These are phyloP conservation scores for Enhydra lutris DNA, from an alignment of 2,113 vertebrate genomes.

Conservation along the genomic window DNA sequence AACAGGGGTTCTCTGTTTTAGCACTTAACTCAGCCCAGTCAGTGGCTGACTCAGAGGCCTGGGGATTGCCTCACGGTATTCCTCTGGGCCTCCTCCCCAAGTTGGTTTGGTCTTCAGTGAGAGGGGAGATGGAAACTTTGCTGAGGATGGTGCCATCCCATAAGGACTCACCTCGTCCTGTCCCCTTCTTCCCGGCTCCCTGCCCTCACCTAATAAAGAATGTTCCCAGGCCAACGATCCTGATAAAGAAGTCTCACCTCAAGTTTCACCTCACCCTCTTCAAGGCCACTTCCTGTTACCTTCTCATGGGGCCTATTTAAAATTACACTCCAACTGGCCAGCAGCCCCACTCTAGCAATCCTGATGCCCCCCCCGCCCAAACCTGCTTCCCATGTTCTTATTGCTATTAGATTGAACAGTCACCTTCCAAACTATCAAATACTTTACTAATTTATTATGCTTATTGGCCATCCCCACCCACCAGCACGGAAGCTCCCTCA, in stretches of 20 bases:
- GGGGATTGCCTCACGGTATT: background rate
- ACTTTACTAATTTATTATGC: background rate
- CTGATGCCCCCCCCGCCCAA: background rate
- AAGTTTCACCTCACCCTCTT: background rate
- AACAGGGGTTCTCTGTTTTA: constrained; percentile 38
- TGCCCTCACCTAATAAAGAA: background rate
- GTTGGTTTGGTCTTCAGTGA: background rate
- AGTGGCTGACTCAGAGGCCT: constrained; percentile 50
- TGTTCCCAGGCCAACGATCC: background rate
- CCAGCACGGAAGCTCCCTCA: background rate
- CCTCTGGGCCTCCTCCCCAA: background rate
- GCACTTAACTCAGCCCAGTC: constrained; percentile 33
- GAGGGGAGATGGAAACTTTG: background rate
- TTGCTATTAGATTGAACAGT: background rate
- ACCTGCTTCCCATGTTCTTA: background rate
- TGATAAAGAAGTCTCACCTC: background rate
- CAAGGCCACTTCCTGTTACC: background rate
- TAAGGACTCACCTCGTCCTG: background rate
- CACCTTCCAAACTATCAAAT: background rate
- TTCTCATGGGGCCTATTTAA: background rate
- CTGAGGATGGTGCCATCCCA: background rate
- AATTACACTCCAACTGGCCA: background rate
- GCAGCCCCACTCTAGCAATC: background rate
- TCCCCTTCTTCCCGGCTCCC: background rate
- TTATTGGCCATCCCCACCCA: background rate